A percentile compares a stretch with the other conserved stretches of the same genome.
phyloP scores from a whole-genome alignment of 2,797 vertebrate genomes.

The Acanthurus lineatus region DNA sequence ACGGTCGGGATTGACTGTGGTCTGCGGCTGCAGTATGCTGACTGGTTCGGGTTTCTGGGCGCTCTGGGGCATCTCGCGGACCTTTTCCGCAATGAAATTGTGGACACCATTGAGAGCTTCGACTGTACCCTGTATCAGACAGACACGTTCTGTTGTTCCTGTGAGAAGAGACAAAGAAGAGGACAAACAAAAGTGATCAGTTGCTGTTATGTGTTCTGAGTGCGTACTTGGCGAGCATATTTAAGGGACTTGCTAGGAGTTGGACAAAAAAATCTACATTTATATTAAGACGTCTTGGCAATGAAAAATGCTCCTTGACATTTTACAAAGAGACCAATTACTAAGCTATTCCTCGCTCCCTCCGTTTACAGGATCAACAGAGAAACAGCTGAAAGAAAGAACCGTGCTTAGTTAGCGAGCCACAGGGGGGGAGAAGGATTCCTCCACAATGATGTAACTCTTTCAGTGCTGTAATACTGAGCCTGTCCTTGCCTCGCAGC shows the following conservation, averaged over 20 bases:
- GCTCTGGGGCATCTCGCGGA: constrained; percentile 99
- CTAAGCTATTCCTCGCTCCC: constrained; percentile 58
- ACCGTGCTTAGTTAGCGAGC: constrained; percentile 68
- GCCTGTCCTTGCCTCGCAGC: constrained; percentile 67
- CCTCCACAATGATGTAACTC: constrained; percentile 81
- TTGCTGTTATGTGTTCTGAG: constrained; percentile 34
- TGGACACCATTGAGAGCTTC: constrained; percentile 99
- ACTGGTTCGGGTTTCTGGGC: constrained; percentile 98
- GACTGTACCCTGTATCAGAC: constrained; percentile 99
- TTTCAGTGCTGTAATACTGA: constrained; percentile 70
- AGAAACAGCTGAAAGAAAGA: constrained; percentile 78
- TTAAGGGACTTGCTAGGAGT: constrained; percentile 38
- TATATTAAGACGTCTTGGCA: constrained; percentile 51
- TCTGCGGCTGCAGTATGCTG: constrained; percentile 99
- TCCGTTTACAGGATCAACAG: constrained; percentile 73
- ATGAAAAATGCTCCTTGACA: constrained; percentile 57
- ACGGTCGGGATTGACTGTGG: constrained; percentile 98
- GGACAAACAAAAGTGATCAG: constrained; percentile 49
- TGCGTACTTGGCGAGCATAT: constrained; percentile 38
- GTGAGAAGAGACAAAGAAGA: constrained; percentile 43
- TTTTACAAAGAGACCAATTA: constrained; percentile 65
- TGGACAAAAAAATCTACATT: constrained; percentile 43
- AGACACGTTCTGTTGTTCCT: constrained; percentile 99
- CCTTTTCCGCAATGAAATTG: constrained; percentile 99
- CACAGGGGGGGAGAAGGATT: constrained; percentile 68